Evolutionary conservation across 2,113 vertebrate genomes (phyloP).

Genomic region (Oreochromis tanganicae): DNA sequence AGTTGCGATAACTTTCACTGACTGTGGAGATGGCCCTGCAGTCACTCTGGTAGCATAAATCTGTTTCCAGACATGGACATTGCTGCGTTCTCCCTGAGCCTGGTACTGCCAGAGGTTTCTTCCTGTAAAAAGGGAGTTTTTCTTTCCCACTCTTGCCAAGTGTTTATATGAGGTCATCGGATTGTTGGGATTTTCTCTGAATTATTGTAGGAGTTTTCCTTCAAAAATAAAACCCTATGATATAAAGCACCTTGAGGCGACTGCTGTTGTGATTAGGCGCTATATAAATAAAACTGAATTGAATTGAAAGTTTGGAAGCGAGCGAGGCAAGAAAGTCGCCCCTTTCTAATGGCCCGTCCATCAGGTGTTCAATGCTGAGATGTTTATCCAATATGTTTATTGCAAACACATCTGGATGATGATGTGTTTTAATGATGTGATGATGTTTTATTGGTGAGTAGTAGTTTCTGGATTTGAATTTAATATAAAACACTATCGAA

Average conservation of each 20-base stretch:
- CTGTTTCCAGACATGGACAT: not conserved
- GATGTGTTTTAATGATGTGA: not conserved
- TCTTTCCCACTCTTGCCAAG: not conserved
- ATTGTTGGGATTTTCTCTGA: not conserved
- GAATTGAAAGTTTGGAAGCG: rapidly evolving
- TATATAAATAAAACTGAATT: not conserved
- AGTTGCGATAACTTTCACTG: not conserved
- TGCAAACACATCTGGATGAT: not conserved
- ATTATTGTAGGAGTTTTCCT: not conserved
- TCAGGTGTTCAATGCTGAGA: not conserved
- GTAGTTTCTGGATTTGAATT: not conserved
- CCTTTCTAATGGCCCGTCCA: not conserved
- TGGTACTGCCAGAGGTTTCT: not conserved
- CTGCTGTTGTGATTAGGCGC: not conserved
- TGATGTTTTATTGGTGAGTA: not conserved
- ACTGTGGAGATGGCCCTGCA: not conserved
- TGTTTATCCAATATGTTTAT: not conserved
- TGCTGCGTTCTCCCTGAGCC: not conserved
- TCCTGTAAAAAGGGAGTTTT: not conserved
- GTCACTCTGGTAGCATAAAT: not conserved
- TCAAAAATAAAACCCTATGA: not conserved
- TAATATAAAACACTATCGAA: not conserved
- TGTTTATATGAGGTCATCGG: not conserved
- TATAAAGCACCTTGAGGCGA: not conserved
- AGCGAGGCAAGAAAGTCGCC: not conserved